Base-by-base conservation (phyloP, 1,140 invertebrate genomes). In the Agrilus planipennis region DNA sequence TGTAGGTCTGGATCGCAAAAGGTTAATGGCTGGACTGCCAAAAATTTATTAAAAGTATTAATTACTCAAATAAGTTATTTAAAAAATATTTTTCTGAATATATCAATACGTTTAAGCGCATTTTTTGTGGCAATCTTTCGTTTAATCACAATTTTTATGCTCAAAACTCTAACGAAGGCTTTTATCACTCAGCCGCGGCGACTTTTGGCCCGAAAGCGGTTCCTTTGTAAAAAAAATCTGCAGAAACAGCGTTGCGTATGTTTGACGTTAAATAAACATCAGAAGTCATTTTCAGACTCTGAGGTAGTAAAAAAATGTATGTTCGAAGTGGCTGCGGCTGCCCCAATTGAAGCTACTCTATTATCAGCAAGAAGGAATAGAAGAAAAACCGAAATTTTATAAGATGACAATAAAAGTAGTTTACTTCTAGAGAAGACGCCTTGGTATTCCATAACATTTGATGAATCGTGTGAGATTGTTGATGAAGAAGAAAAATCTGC, bases 211-310 rank as follows among this genome's bases (percentile, higher is more conserved):
- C n/a, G n/a, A n/a, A n/a, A n/a, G n/a, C n/a, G n/a, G n/a, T 25
- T 25, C 23, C 23, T 25, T n/a, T 25, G 30, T 31, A 41, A 41
- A 21, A 34, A 41, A 34, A 41, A 41, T 32, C 39, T 14, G 30
- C 31, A 41, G 39, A 41, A 36, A 34, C 41, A 36, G 41, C 32
- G 32, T 42, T 42, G 34, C 20, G 32, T 36, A 18, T 42, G 41
- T 19, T 42, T 32, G 41, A 42, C 32, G 23, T 34, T 42, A 36
- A 36, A 36, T 42, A 42, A 42, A 36, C 41, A 36, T 12, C 32
- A 42, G 41, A 42, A 42, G 19, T 34, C 32, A 27, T 42, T 42
- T 42, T 42, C 41, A 42, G 39, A 41, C 18, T 41, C 18, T 25
- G 32, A 42, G 23, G 37, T 36, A 25, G 23, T 36, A 17, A 19